Evolutionary conservation across 2,113 vertebrate species (phyloP), one percentile per base, ranked within the genome.

Genomic region (Anarrhichthys ocellatus): DNA sequence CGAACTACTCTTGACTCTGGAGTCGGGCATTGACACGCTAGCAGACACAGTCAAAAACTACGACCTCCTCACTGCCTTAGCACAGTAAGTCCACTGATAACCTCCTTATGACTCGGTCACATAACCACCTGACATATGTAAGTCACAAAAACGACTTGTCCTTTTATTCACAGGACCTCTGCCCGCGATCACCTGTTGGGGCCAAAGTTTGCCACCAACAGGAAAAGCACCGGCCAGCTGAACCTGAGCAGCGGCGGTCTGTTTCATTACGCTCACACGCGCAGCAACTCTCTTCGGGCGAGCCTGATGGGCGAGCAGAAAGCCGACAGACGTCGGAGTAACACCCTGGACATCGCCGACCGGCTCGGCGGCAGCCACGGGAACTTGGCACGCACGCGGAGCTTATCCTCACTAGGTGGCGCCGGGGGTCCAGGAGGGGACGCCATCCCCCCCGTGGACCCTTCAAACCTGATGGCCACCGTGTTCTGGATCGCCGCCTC

Each of bases 401-500:
- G 98, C 94, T 96, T 99, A 87, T 99, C 98, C 74, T 97, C 98
- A 3, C 95, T 99, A 7, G 96, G 97, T 52, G 97, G 95, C 14
- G 96, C 90, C 70, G 93, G 87, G 7, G 92, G 78, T 69, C 92
- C 89, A 42, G 92, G 92, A 20, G 89, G 88, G 63, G 93, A 94
- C 8, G 27, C 84, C 67, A 95, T 95, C 75, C 95, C 96, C 40
- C 95, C 97, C 68, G 96, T 96, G 88, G 98, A 99, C 92, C 98
- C 98, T 24, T 88, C 96, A 44, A 98, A 97, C 89, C 93, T 99
- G 94, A 96, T 99, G 97, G 98, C 98, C 83, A 99, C 97, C 8
- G 96, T 99, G 65, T 99, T 99, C 91, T 99, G 98, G 98, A 99
- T 99, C 64, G 98, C 97, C 11, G 90, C 97, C 1, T 99, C 98